Conservation (phyloP, 1,140 invertebrate genomes). For the Heliconius melpomene region DNA sequence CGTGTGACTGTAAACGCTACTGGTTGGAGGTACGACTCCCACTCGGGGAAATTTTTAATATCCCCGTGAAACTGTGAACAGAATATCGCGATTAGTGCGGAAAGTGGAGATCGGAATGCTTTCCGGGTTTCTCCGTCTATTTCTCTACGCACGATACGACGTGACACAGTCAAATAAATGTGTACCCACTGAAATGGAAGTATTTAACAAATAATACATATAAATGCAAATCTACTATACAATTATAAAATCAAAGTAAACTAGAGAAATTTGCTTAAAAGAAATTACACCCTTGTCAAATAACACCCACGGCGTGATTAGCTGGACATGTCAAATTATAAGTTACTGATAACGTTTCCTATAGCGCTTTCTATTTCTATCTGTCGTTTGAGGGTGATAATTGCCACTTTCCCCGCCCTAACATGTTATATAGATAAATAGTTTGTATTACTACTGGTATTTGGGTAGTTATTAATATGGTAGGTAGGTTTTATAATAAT, state of each 20-base stretch:
- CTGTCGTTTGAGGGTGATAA: slow-evolving; percentile 24
- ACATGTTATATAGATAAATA: not conserved
- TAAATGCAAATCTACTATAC: not conserved
- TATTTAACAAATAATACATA: too few relatives aligned
- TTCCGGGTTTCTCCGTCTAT: too few relatives aligned
- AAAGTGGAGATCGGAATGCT: too few relatives aligned
- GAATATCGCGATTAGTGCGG: too few relatives aligned
- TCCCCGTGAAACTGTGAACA: too few relatives aligned
- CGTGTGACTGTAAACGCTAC: too few relatives aligned
- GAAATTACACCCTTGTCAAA: slow-evolving; percentile 11
- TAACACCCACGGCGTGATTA: not conserved
- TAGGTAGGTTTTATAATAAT: not conserved
- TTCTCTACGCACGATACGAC: too few relatives aligned
- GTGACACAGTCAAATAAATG: too few relatives aligned
- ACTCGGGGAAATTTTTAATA: too few relatives aligned
- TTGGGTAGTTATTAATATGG: not conserved
- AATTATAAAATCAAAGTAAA: slow-evolving; percentile 1
- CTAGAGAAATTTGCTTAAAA: not conserved
- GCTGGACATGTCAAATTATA: not conserved
- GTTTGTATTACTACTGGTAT: not conserved
- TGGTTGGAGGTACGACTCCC: too few relatives aligned
- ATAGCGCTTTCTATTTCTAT: slow-evolving; percentile 25
- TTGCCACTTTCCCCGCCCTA: slow-evolving; percentile 21
- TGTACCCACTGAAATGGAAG: too few relatives aligned
- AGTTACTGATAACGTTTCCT: slow-evolving; percentile 18